Base-by-base conservation (phyloP, 92 coral and sea anemone species). In the Paragorgia papillata region DNA sequence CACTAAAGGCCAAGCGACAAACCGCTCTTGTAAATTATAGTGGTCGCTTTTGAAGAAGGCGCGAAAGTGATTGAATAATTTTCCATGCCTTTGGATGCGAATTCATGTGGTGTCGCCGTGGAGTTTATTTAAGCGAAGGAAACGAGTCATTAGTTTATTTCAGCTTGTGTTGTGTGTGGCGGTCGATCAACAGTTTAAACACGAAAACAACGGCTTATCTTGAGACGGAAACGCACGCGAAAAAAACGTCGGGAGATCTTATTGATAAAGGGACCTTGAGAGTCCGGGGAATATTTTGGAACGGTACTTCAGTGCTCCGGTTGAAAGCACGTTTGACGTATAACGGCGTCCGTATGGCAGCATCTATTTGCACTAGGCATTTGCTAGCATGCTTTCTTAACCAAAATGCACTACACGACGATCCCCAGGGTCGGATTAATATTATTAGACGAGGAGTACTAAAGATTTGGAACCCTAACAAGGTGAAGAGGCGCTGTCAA, bases 141-240 rank as follows among this genome's bases (percentile, higher is more conserved):
- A 40, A 20, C 73, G 33, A 22, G 34, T 66, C 1, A 1, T 13
- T 13, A 66, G 34, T 66, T 66, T 41, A 40, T 53, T 31, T 44
- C 48, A 59, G 75, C 58, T 21, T 68, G 41, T 35, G n/a, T n/a
- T 60, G 14, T 62, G 75, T 48, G 60, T 18, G 43, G 69, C 69
- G 20, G 44, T 37, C 43, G 6, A 69, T 7, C 9, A 32, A 55
- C 64, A 51, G 27, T 37, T 51, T 53, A 71, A 71, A 54, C 51
- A 35, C 40, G 57, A 70, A 30, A 33, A 55, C 50, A 51, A 51
- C 64, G 37, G 30, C 40, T 71, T 71, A 71, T 71, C 78, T 55
- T 34, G 12, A 55, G 50, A 71, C 78, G 65, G 65, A 55, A 71
- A 68, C 48, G 22, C 71, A 37, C 19, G 37, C 64, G 25, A 20